phyloP scores from a whole-genome alignment of 2,113 vertebrate species.

The Psammodynastes pulverulentus region DNA sequence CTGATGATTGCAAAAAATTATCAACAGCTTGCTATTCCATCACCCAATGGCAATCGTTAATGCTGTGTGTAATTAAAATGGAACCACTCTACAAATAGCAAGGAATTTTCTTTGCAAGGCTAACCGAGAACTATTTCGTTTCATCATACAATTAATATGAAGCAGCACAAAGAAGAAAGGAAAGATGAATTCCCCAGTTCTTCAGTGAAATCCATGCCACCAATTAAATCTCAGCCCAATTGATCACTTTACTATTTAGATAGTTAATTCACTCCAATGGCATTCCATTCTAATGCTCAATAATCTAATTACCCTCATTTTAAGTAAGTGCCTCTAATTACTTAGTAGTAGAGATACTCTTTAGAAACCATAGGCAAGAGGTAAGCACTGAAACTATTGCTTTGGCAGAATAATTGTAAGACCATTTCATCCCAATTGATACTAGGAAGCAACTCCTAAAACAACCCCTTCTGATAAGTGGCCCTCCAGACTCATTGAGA shows the following conservation, averaged over 20 bases:
- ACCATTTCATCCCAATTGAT: not conserved
- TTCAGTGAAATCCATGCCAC: slow-evolving; percentile 20
- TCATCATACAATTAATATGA: slow-evolving; percentile 5
- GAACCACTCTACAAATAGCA: slow-evolving; percentile 32
- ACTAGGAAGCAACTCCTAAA: not conserved
- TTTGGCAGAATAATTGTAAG: not conserved
- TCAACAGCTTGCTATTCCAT: slow-evolving; percentile 33
- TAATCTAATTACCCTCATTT: slow-evolving; percentile 44
- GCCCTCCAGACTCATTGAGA: not conserved
- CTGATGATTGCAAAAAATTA: slow-evolving; percentile 42
- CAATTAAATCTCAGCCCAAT: slow-evolving; percentile 43
- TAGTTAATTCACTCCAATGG: slow-evolving; percentile 46
- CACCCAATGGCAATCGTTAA: slow-evolving; percentile 39
- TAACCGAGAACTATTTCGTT: not conserved
- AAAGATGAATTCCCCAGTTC: not conserved
- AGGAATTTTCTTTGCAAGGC: slow-evolving; percentile 8
- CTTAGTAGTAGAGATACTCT: slow-evolving; percentile 38
- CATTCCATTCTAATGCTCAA: slow-evolving; percentile 26
- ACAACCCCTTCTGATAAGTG: not conserved
- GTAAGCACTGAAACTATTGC: not conserved
- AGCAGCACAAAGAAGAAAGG: slow-evolving; percentile 21
- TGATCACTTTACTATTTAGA: slow-evolving; percentile 31
- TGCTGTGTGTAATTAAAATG: slow-evolving; percentile 44
- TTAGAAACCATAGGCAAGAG: slow-evolving; percentile 16
- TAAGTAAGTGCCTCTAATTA: slow-evolving; percentile 43